A percentile compares a stretch with the other conserved stretches of the same genome.
Evolutionary conservation across 2,888 invertebrate species (phyloP).

Genomic region (Dichetophora obliterata): DNA sequence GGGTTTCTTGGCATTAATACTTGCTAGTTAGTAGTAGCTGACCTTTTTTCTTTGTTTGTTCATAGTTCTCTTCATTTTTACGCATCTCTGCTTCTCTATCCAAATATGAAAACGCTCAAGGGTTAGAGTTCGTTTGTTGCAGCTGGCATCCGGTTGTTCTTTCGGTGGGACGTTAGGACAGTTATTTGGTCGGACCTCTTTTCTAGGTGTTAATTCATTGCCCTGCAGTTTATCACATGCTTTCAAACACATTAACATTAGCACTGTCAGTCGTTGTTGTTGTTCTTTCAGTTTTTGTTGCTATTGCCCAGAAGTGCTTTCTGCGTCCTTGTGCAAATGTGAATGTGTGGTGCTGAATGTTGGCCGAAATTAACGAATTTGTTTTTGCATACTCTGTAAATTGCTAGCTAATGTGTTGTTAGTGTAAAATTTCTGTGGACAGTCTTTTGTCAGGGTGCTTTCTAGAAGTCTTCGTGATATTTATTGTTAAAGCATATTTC

Average conservation of each 20-base stretch:
- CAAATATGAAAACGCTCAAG: slow-evolving; percentile 18
- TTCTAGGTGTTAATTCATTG: slow-evolving; percentile 46
- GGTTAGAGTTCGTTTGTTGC: slow-evolving; percentile 19
- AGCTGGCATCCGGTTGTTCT: slow-evolving; percentile 31
- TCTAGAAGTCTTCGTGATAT: no score
- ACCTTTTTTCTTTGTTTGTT: not conserved
- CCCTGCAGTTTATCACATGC: slow-evolving; percentile 45
- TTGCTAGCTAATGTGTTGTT: slow-evolving; percentile 32
- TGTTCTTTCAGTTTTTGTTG: slow-evolving; percentile 3
- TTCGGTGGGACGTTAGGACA: not conserved
- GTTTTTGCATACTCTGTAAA: slow-evolving; percentile 32
- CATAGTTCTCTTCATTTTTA: not conserved
- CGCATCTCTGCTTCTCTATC: not conserved
- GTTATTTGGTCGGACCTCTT: not conserved
- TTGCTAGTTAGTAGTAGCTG: no score
- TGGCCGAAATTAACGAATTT: slow-evolving; percentile 19
- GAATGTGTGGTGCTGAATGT: not conserved
- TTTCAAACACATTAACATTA: slow-evolving; percentile 33
- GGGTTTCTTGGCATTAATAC: no score
- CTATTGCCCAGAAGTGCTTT: not conserved
- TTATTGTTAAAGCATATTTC: no score
- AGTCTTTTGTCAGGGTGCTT: not conserved
- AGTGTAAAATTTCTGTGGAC: slow-evolving; percentile 25
- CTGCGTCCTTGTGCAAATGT: not conserved
- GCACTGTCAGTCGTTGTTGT: slow-evolving; percentile 31